Conservation (phyloP, 1,140 invertebrate genomes). For the Tribolium castaneum region DNA sequence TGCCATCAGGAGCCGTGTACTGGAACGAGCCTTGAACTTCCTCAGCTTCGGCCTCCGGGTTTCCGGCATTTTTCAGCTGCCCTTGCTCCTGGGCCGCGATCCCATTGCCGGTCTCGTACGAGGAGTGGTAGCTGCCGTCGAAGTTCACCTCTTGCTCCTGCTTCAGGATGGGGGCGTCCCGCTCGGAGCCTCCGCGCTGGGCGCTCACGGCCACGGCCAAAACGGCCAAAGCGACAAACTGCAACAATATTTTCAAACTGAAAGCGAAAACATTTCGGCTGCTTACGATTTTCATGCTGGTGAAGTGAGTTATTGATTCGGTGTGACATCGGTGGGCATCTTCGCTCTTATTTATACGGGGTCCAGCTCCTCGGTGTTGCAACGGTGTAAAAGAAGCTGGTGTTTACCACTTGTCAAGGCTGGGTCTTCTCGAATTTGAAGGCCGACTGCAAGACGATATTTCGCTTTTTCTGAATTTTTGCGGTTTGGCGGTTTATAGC, state of each 20-base stretch:
- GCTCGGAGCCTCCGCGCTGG: not conserved
- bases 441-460: not conserved
- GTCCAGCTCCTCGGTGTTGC: constrained; percentile 10
- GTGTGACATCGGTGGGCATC: constrained; percentile 12
- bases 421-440: constrained; percentile 20
- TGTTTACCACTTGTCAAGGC: constrained; percentile 29
- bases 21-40: constrained; percentile 57
- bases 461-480: not conserved
- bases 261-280: not conserved
- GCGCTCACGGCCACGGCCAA: not conserved
- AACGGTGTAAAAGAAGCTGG: constrained; percentile 18
- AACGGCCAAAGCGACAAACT: not conserved
- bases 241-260: not conserved
- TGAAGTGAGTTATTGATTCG: constrained; percentile 15
- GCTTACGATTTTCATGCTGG: constrained; percentile 3
- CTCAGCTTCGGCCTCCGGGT: constrained; percentile 60
- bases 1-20: constrained; percentile 69
- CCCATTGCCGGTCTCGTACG: constrained; percentile 73
- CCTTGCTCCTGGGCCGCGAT: constrained; percentile 69
- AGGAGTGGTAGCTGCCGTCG: constrained; percentile 65
- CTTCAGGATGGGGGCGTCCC: constrained; percentile 64
- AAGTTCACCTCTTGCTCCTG: constrained; percentile 64
- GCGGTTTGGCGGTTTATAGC: too few species aligned
- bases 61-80: constrained; percentile 65
- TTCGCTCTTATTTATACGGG: constrained; percentile 9